Evolutionary conservation across 2,797 vertebrate species (phyloP), one percentile per base, ranked within the genome.

Genomic region (Gouania willdenowi): DNA sequence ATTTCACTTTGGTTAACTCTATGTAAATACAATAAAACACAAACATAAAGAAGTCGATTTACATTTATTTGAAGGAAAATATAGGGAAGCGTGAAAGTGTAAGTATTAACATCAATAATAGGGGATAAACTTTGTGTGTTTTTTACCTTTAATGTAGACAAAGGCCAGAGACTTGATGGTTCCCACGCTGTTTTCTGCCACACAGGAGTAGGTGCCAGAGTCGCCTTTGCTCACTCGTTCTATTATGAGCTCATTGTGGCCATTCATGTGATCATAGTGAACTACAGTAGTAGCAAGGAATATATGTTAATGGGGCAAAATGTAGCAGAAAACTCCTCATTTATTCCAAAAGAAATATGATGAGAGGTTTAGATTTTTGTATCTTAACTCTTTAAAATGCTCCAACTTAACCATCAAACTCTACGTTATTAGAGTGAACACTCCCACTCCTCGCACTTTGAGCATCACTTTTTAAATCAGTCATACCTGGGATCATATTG

Each of bases 131-230:
- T 32, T 1, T 5, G 3, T 18, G 1, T 0, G n/a, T n/a, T n/a
- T 13, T 66, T 8, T 81, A 97, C 96, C 97, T 95, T 95, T 98
- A 61, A 99, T 92, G 5, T 92, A 92, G 23, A 98, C 94, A 19
- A 91, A 93, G 12, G 91, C 92, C 62, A 95, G 74, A 2, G 95
- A 93, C 70, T 91, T 97, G 69, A 98, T 85, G 45, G 86, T 88
- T 64, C 93, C 93, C 11, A 94, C 89, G 0, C 24, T 69, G 79
- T 98, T 99, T 80, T 95, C 91, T 35, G 95, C 97, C 4, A 86
- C 82, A 48, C 97, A 99, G 27, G 92, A 87, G 0, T 99, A 98
- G 9, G 93, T 94, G 0, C 97, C 96, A 0, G 92, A 90, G 44
- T 98, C 90, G 0, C 92, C 91, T 76, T 93, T 98, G 37, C 85